Evolutionary conservation across 1,140 invertebrate species (phyloP).

Genomic region (Pseudomyrmex cubaensis): DNA sequence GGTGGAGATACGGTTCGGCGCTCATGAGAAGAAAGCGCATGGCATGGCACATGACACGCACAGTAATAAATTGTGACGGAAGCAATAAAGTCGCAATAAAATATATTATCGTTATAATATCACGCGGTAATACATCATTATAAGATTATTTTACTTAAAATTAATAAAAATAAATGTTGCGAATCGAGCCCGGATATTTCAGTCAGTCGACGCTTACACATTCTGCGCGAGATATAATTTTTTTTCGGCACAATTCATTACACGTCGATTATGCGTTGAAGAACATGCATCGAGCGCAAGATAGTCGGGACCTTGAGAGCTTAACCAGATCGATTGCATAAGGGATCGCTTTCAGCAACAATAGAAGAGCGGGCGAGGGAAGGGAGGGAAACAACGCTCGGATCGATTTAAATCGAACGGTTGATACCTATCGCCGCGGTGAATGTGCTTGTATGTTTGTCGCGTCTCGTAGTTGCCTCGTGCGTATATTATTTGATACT

Average conservation of each 20-base stretch:
- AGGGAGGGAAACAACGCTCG: constrained; percentile 2
- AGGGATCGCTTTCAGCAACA: constrained; percentile 55
- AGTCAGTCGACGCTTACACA: no score
- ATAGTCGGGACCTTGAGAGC: constrained; percentile 56
- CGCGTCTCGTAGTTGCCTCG: not conserved
- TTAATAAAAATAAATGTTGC: no score
- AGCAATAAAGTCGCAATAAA: no score
- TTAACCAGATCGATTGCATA: constrained; percentile 66
- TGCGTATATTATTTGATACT: not conserved
- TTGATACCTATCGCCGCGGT: constrained; percentile 7
- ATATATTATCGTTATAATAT: no score
- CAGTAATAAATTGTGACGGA: no score
- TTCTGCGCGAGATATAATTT: not conserved
- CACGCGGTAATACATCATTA: no score
- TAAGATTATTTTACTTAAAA: constrained; percentile 16
- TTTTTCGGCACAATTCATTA: not conserved
- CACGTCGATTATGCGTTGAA: not conserved
- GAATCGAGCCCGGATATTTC: no score
- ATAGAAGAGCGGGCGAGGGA: not conserved
- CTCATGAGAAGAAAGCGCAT: not conserved
- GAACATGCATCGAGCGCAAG: constrained; percentile 20
- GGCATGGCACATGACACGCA: no score
- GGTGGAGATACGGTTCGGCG: not conserved
- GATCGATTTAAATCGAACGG: constrained; percentile 40
- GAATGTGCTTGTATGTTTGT: not conserved